Conservation (phyloP, 1,140 invertebrate species). For the Portunus trituberculatus region DNA sequence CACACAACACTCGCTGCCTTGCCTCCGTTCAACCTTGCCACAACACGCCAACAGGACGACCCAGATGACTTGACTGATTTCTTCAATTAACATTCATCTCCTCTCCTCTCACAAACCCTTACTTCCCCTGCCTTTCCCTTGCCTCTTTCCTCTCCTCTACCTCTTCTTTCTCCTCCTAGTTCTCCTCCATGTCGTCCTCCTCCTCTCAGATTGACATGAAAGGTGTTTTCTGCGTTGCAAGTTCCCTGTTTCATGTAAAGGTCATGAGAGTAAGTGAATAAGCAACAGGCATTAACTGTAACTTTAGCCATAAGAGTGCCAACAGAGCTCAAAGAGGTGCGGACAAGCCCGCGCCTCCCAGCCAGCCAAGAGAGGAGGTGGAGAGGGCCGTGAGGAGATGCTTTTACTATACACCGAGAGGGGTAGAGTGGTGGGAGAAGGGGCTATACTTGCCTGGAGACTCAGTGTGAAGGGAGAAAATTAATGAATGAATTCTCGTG, state of each 20-base stretch:
- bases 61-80: background rate
- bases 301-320: constrained; percentile 8
- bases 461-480: no score
- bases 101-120: background rate
- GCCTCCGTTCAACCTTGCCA: background rate
- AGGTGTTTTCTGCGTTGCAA: background rate
- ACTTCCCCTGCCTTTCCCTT: background rate
- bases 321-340: no score
- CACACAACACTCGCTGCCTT: background rate
- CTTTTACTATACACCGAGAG: no score
- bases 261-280: background rate
- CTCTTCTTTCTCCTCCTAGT: background rate
- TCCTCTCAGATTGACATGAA: background rate
- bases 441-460: no score
- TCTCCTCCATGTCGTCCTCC: background rate
- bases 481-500: no score
- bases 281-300: background rate
- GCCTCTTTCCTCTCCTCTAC: background rate
- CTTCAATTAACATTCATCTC: constrained; percentile 5
- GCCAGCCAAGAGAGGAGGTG: no score
- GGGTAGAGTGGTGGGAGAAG: no score
- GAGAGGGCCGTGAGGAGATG: no score
- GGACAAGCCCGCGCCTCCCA: no score
- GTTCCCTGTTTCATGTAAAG: background rate
- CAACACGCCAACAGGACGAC: background rate